Evolutionary conservation across 2,113 vertebrate genomes (phyloP).

Genomic region (Telmatochromis sp.): DNA sequence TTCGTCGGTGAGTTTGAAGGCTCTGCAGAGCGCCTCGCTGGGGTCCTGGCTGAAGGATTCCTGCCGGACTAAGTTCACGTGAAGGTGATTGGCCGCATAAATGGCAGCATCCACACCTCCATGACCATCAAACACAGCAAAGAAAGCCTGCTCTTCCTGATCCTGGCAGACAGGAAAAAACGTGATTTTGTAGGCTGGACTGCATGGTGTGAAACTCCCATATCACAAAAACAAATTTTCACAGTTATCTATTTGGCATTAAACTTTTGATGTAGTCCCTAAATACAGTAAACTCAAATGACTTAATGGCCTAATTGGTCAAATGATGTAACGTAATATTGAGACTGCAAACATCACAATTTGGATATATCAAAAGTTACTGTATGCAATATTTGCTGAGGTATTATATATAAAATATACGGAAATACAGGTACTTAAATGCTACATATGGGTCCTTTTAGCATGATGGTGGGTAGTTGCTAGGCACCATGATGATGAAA

Average conservation of each 20-base stretch:
- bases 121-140: slow-evolving; percentile 94
- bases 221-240: neutral
- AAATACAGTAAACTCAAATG: neutral
- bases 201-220: fast-evolving
- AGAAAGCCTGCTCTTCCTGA: slow-evolving; percentile 96
- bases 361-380: neutral
- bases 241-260: neutral
- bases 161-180: slow-evolving; percentile 70
- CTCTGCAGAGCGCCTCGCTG: slow-evolving; percentile 81
- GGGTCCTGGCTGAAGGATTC: slow-evolving; percentile 88
- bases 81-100: slow-evolving; percentile 93
- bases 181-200: fast-evolving
- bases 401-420: neutral
- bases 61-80: slow-evolving; percentile 89
- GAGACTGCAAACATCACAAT: neutral
- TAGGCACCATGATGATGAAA: neutral
- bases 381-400: neutral
- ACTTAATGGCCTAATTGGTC: neutral
- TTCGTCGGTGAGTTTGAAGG: slow-evolving; percentile 89
- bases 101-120: slow-evolving; percentile 95
- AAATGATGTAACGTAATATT: neutral
- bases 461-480: neutral
- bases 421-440: neutral
- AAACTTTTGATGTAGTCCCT: neutral
- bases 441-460: neutral